Percentiles rank a stretch among this genome's conserved stretches.
These are phyloP conservation scores for Gymnocypris eckloni DNA, from an alignment of 2,797 vertebrate genomes.

Conservation along the genomic window DNA sequence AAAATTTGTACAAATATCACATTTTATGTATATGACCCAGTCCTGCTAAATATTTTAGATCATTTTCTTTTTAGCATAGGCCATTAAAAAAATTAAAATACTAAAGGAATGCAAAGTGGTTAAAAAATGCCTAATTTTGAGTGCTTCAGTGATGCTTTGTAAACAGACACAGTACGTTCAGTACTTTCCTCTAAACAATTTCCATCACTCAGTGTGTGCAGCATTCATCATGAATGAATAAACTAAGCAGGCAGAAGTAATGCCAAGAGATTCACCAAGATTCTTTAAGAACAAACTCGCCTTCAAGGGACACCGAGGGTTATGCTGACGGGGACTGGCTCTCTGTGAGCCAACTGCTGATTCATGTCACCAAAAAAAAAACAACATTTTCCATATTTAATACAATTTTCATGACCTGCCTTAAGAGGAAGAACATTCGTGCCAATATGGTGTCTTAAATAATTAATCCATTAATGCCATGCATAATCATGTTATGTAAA, in stretches of 20 bases:
- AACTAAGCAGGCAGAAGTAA: conserved; percentile 28
- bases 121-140: not conserved
- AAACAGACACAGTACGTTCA: not conserved
- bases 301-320: conserved; percentile 24
- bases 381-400: conserved; percentile 27
- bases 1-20: not conserved
- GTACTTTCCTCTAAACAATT: not conserved
- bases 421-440: conserved; percentile 3
- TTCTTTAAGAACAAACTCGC: conserved; percentile 36
- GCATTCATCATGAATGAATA: conserved; percentile 13
- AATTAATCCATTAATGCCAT: not conserved
- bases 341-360: conserved; percentile 25
- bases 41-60: not conserved
- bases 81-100: not conserved
- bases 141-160: not conserved
- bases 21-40: not conserved
- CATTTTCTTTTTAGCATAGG: not conserved
- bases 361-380: conserved; percentile 15
- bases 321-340: not conserved
- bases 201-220: not conserved
- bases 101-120: not conserved
- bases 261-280: conserved; percentile 3
- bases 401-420: not conserved
- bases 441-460: not conserved
- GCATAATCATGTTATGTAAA: conserved; percentile 2